Conservation (phyloP, 2,797 vertebrate species). For the Lateolabrax maculatus region DNA sequence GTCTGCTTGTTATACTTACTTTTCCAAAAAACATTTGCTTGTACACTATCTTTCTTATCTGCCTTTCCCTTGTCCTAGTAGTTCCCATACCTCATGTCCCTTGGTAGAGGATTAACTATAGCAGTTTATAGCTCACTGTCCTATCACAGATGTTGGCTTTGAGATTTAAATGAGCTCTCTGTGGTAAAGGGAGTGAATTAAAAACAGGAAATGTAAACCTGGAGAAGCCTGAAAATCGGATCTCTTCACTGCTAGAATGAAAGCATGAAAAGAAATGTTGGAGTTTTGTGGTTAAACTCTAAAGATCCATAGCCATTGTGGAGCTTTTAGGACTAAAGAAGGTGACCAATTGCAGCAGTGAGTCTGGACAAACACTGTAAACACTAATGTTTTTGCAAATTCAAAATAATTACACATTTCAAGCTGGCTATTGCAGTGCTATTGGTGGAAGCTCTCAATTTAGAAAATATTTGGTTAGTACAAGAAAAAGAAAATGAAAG, state of each 20-base stretch:
- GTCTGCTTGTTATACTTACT: background rate
- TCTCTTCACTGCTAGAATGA: background rate
- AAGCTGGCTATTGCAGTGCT: too few relatives aligned
- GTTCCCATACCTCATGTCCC: slow-evolving; percentile 30
- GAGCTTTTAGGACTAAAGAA: too few relatives aligned
- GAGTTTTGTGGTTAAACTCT: background rate
- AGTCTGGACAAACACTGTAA: background rate
- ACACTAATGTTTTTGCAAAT: background rate
- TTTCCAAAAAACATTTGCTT: slow-evolving; percentile 7
- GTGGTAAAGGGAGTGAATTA: slow-evolving; percentile 47
- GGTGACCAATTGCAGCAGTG: background rate
- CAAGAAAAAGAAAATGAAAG: too few relatives aligned
- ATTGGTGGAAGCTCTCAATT: too few relatives aligned
- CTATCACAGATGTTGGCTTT: slow-evolving; percentile 63
- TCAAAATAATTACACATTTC: background rate
- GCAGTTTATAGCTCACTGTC: slow-evolving; percentile 55
- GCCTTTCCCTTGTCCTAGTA: slow-evolving; percentile 5
- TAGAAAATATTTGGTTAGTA: too few relatives aligned
- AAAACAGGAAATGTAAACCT: slow-evolving; percentile 32
- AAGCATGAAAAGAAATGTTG: background rate
- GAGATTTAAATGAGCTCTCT: slow-evolving; percentile 67
- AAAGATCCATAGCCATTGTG: background rate
- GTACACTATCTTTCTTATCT: slow-evolving; percentile 1
- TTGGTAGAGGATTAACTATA: slow-evolving; percentile 56
- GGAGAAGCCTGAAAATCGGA: slow-evolving; percentile 37